Percentiles rank a stretch among this genome's conserved stretches.
phyloP scores from a whole-genome alignment of 2,797 vertebrate genomes.

The Etheostoma perlongum region DNA sequence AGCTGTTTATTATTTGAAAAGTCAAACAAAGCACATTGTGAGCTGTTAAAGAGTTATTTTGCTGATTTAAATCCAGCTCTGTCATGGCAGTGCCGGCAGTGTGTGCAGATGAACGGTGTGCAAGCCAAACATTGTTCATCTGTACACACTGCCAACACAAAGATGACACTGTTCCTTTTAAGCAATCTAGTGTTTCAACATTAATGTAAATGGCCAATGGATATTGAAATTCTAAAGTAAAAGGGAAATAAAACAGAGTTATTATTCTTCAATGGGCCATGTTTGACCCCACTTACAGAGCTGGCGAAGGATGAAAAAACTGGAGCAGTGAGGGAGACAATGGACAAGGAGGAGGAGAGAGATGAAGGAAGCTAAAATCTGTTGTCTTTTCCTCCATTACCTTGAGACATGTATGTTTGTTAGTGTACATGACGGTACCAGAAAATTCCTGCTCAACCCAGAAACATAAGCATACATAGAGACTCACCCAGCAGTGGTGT shows the following conservation, averaged over 20 bases:
- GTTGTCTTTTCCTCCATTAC: background rate
- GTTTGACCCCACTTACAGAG: background rate
- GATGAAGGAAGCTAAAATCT: background rate
- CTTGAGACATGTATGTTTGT: background rate
- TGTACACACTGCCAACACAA: no score
- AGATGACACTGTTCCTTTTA: no score
- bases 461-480: background rate
- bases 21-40: background rate
- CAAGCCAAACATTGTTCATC: no score
- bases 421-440: background rate
- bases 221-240: background rate
- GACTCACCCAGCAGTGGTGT: conserved; percentile 88
- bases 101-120: no score
- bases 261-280: background rate
- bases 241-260: background rate
- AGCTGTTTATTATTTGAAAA: background rate
- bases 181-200: background rate
- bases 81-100: no score
- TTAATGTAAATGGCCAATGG: background rate
- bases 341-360: background rate
- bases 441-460: background rate
- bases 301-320: background rate
- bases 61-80: no score
- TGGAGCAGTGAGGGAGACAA: background rate
- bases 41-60: background rate